Evolutionary conservation across 2,113 vertebrate genomes (phyloP).

Genomic region (Steatornis caripensis): DNA sequence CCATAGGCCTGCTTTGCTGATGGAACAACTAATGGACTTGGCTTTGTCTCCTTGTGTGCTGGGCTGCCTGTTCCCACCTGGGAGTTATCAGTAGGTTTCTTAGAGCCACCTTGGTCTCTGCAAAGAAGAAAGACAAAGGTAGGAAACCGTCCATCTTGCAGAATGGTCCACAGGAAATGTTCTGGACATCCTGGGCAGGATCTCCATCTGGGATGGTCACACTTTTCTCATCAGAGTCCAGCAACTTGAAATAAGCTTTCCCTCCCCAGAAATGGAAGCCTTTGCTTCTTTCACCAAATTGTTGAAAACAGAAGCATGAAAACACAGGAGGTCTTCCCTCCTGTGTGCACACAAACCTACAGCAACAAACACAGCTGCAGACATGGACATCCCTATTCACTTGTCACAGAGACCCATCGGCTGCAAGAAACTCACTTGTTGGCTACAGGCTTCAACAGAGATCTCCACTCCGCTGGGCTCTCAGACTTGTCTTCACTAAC

Average conservation of each 20-base stretch:
- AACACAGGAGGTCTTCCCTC: not conserved
- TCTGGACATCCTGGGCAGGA: not conserved
- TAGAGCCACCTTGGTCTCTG: slow-evolving; percentile 32
- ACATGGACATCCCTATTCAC: not conserved
- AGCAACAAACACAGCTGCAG: not conserved
- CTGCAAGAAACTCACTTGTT: slow-evolving; percentile 72
- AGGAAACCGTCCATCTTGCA: not conserved
- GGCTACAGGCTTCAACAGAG: slow-evolving; percentile 70
- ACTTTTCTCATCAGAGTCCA: not conserved
- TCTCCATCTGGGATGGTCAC: not conserved
- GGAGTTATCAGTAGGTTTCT: not conserved
- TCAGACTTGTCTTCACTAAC: slow-evolving; percentile 36
- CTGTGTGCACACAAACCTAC: not conserved
- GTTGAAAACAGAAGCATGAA: not conserved
- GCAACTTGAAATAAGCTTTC: not conserved
- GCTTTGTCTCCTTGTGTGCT: not conserved
- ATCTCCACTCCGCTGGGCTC: slow-evolving; percentile 75
- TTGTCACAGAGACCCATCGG: not conserved
- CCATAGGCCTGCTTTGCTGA: slow-evolving; percentile 24
- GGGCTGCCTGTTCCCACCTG: not conserved
- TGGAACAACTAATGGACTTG: not conserved
- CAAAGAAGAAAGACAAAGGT: slow-evolving; percentile 1
- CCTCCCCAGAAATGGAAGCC: not conserved
- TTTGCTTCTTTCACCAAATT: not conserved
- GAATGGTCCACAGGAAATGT: not conserved